Conservation (phyloP, 2,113 vertebrate genomes). For the Varanus komodoensis region DNA sequence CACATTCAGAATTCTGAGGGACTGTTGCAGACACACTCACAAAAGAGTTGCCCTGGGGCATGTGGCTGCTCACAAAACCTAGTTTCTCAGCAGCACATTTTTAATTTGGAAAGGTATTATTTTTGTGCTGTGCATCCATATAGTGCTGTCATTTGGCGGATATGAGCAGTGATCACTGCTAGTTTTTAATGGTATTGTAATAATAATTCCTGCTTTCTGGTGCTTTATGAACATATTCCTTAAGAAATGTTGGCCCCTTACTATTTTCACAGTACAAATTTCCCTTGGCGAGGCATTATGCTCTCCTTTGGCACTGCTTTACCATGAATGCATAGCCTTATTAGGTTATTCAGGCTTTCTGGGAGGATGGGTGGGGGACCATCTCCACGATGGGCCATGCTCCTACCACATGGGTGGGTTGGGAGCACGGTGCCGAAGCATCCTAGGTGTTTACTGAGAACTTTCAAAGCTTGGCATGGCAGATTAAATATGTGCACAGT, state of each 20-base stretch:
- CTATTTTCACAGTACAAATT: background rate
- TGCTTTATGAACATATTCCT: background rate
- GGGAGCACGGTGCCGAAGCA: background rate
- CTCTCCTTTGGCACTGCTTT: background rate
- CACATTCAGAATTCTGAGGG: no score
- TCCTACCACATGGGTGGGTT: background rate
- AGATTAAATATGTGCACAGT: background rate
- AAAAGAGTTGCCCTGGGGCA: no score
- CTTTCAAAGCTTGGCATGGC: background rate
- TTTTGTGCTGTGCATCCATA: background rate
- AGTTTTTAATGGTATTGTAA: no score
- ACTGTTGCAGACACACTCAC: no score
- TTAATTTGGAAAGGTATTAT: background rate
- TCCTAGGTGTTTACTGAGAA: background rate
- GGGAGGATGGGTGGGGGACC: background rate
- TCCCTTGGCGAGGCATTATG: background rate
- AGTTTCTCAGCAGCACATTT: background rate
- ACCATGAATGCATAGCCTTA: background rate
- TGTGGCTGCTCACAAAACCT: no score
- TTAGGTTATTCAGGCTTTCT: background rate
- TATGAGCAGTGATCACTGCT: background rate
- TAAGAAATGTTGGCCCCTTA: background rate
- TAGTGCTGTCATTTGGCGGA: background rate
- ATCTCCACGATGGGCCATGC: background rate
- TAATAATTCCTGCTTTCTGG: background rate